A percentile compares a stretch with the other conserved stretches of the same genome.
These are phyloP conservation scores for Narcine bancroftii DNA, from an alignment of 2,113 vertebrate species.

Conservation along the genomic window DNA sequence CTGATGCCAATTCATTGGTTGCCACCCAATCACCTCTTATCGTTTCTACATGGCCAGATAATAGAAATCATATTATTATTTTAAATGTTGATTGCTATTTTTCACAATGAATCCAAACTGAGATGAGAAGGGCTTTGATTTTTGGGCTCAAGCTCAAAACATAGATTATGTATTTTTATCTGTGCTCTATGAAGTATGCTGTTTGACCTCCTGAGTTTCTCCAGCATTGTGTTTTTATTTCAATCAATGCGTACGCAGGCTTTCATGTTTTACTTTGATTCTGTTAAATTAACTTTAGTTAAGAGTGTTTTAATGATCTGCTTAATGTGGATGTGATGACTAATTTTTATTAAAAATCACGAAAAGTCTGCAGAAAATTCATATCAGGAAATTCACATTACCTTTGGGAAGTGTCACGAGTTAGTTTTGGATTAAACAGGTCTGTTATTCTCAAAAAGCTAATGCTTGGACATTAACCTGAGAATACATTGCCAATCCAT, in stretches of 20 bases:
- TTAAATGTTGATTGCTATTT: constrained; percentile 7
- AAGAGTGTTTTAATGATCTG: constrained; percentile 25
- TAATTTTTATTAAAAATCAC: constrained; percentile 1
- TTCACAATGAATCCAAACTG: background rate
- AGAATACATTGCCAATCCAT: background rate
- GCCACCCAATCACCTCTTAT: background rate
- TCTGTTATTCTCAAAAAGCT: background rate
- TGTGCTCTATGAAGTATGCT: too few relatives aligned
- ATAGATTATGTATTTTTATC: too few relatives aligned
- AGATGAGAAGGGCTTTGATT: background rate
- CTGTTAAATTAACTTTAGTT: constrained; percentile 26
- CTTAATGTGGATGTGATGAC: background rate
- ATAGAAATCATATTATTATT: background rate
- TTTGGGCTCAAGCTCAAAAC: too few relatives aligned
- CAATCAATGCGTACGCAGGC: too few relatives aligned
- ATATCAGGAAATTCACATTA: background rate
- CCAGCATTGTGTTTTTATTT: too few relatives aligned
- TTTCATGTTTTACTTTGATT: too few relatives aligned
- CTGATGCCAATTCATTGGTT: too few relatives aligned
- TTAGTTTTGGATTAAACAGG: background rate
- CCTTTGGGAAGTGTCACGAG: background rate
- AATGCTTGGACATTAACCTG: background rate
- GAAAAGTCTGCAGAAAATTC: background rate
- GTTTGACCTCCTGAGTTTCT: too few relatives aligned
- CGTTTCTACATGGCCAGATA: background rate